These are phyloP conservation scores for Euplagia quadripunctaria DNA, from an alignment of 2,888 invertebrate species.

Conservation along the genomic window DNA sequence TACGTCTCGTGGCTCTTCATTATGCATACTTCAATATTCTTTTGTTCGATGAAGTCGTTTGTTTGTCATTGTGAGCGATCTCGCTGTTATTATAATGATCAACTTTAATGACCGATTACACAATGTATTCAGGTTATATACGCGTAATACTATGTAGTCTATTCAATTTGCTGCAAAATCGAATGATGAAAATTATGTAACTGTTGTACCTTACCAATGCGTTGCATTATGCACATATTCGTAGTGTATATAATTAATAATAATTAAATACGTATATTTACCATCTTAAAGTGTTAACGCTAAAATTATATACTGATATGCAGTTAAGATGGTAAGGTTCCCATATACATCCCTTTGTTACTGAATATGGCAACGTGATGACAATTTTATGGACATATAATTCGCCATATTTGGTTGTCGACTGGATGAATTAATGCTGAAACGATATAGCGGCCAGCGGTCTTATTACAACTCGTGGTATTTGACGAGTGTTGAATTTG, in stretches of 20 bases:
- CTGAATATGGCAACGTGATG: constrained; percentile 50
- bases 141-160: constrained; percentile 62
- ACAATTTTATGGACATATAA: constrained; percentile 51
- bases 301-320: constrained; percentile 26
- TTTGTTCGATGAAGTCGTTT: constrained; percentile 46
- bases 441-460: constrained; percentile 55
- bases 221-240: neutral
- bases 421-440: constrained; percentile 60
- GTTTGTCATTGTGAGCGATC: constrained; percentile 51
- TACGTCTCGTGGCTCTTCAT: constrained; percentile 33
- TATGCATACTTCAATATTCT: constrained; percentile 51
- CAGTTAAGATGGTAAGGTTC: constrained; percentile 25
- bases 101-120: constrained; percentile 76
- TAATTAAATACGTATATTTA: neutral
- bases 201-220: neutral
- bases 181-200: neutral
- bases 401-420: constrained; percentile 57
- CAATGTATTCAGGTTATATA: constrained; percentile 70
- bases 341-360: constrained; percentile 57
- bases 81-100: constrained; percentile 55
- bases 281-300: neutral
- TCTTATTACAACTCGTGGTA: constrained; percentile 75
- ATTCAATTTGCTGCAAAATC: neutral
- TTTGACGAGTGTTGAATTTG: constrained; percentile 85
- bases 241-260: neutral